Conservation (phyloP, 2,888 invertebrate genomes). For the Lasioglossum marginatum region DNA sequence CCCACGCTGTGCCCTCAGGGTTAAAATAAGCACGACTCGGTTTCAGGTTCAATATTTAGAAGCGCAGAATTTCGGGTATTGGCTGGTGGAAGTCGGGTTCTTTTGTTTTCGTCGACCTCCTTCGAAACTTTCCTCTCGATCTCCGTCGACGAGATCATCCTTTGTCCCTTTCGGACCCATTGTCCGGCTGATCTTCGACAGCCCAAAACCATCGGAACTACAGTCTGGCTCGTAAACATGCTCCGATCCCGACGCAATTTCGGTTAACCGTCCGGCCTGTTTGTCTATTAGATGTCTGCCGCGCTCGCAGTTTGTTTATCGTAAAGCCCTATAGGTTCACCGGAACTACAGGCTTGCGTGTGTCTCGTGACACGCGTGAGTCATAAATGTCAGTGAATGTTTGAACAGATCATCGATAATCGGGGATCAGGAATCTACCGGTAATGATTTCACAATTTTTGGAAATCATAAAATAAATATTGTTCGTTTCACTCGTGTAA, state of each 20-base stretch:
- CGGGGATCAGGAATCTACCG: not conserved
- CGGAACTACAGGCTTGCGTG: slow-evolving; percentile 5
- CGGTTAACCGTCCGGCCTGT: slow-evolving; percentile 22
- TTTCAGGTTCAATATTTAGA: not conserved
- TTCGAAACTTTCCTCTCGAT: slow-evolving; percentile 2
- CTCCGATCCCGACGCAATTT: slow-evolving; percentile 30
- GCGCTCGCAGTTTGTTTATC: slow-evolving; percentile 36
- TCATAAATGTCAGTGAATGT: not conserved
- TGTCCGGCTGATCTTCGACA: slow-evolving; percentile 13
- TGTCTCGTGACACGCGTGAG: not conserved
- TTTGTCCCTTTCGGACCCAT: slow-evolving; percentile 11
- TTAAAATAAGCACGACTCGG: not conserved
- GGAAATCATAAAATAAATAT: not conserved
- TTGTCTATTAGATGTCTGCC: slow-evolving; percentile 30
- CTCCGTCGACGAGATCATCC: not conserved
- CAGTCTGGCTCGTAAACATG: slow-evolving; percentile 33
- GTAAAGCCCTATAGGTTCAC: slow-evolving; percentile 10
- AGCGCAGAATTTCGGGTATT: too few relatives aligned
- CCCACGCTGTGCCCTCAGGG: not conserved
- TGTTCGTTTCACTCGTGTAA: not conserved
- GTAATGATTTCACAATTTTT: too few relatives aligned
- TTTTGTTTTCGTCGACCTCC: not conserved
- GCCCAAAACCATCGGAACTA: not conserved
- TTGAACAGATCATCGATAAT: not conserved
- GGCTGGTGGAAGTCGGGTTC: not conserved